phyloP scores from a whole-genome alignment of 2,888 invertebrate genomes.

The Rhagium mordax region DNA sequence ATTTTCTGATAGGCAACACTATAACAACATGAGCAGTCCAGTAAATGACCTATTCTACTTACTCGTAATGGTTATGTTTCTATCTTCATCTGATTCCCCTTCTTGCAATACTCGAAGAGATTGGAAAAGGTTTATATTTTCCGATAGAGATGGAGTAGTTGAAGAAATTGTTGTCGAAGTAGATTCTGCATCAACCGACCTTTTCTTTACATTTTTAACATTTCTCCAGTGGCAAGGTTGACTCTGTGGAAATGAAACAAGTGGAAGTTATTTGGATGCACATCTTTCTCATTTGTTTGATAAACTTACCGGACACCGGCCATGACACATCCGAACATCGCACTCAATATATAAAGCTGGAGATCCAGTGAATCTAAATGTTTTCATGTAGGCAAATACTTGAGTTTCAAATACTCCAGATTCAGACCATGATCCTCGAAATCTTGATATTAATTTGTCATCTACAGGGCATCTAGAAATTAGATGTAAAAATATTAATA shows the following conservation, averaged over 20 bases:
- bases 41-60: slow-evolving; percentile 19
- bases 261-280: neutral
- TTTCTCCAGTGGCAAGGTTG: slow-evolving; percentile 96
- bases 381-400: slow-evolving; percentile 96
- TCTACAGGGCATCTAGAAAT: slow-evolving; percentile 87
- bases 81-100: slow-evolving; percentile 81
- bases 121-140: slow-evolving; percentile 93
- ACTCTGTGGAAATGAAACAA: slow-evolving; percentile 74
- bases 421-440: slow-evolving; percentile 94
- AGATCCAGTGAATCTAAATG: slow-evolving; percentile 93
- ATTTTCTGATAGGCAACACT: too few relatives aligned
- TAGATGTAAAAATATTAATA: neutral
- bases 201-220: slow-evolving; percentile 84
- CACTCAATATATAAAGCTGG: slow-evolving; percentile 96
- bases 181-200: slow-evolving; percentile 75
- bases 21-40: neutral
- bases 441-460: slow-evolving; percentile 92
- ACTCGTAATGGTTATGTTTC: slow-evolving; percentile 55
- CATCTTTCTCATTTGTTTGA: neutral
- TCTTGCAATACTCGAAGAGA: slow-evolving; percentile 90
- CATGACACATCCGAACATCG: slow-evolving; percentile 96
- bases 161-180: slow-evolving; percentile 63
- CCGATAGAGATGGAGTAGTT: slow-evolving; percentile 75
- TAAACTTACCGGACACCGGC: slow-evolving; percentile 88
- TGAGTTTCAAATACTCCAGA: slow-evolving; percentile 93